Base-by-base conservation (phyloP, 2,797 vertebrate species). In the Denticeps clupeoides region DNA sequence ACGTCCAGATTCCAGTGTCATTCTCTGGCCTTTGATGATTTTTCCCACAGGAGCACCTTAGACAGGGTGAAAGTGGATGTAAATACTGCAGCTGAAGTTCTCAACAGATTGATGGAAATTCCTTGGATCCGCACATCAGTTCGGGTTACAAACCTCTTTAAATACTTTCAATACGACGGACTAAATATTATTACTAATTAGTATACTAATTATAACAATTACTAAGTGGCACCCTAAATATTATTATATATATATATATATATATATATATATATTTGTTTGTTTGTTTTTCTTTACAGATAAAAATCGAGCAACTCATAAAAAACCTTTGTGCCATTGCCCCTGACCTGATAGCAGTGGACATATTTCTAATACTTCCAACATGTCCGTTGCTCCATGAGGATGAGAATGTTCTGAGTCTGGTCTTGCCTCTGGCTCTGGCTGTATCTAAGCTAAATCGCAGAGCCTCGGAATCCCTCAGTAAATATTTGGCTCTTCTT, bases 111-210 rank as follows among this genome's bases (percentile, higher is more conserved):
- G 44, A 23, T 78, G 21, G 59, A 40, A 18, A 22, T 52, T 45
- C 50, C 60, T 2, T 81, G 79, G 82, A 78, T 80, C 53, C 70
- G 45, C 51, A 7, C 72, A 61, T 23, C 60, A 59, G 78, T 79
- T 58, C 60, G n/a, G 58, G 71, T 47, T 16, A 10, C 18, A 21
- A 29, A 48, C 19, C 21, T 19, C 23, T 2, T 1, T 13, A 22
- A 8, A 4, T 13, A 40, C 9, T 44, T 31, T n/a, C n/a, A n/a
- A n/a, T n/a, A n/a, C n/a, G n/a, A n/a, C n/a, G n/a, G n/a, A n/a
- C n/a, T n/a, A n/a, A n/a, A n/a, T n/a, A n/a, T n/a, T n/a, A n/a
- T n/a, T n/a, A n/a, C n/a, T n/a, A n/a, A n/a, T n/a, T n/a, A n/a
- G n/a, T n/a, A n/a, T n/a, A n/a, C n/a, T n/a, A n/a, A n/a, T n/a